A percentile compares a stretch with the other conserved stretches of the same genome.
Conservation (phyloP, 2,888 invertebrate genomes). For the Lithophane socia region DNA sequence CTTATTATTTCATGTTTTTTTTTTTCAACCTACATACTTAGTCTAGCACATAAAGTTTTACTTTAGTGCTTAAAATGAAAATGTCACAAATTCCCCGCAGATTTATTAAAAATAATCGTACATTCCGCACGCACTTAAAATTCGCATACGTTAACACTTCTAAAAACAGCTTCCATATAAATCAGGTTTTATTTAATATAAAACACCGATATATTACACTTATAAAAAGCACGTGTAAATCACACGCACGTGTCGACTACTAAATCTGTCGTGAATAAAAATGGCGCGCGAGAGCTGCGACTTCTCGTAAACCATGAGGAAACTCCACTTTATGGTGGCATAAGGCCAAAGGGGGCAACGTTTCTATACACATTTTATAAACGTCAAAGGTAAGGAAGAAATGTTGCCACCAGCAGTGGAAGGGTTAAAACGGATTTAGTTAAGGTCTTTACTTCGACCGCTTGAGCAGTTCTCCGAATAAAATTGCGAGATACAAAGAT, state of each 20-base stretch:
- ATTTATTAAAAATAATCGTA: constrained; percentile 16
- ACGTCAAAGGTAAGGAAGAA: constrained; percentile 77
- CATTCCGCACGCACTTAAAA: constrained; percentile 58
- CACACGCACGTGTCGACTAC: constrained; percentile 75
- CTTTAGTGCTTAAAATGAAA: too few species aligned
- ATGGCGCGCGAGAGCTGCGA: constrained; percentile 71
- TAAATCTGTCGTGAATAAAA: constrained; percentile 80
- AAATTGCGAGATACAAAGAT: not conserved
- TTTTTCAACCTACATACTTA: too few species aligned
- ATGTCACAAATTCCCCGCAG: too few species aligned
- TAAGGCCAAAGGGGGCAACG: constrained; percentile 68
- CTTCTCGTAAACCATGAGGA: constrained; percentile 82
- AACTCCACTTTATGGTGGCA: constrained; percentile 84
- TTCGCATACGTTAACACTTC: constrained; percentile 58
- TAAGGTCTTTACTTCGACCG: not conserved
- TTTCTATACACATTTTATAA: constrained; percentile 80
- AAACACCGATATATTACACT: constrained; percentile 68
- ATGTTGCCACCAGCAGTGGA: constrained; percentile 49
- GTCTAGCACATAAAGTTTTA: too few species aligned
- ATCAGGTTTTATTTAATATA: constrained; percentile 68
- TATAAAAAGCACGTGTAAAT: constrained; percentile 72
- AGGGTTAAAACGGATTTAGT: constrained; percentile 51
- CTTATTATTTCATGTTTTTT: too few species aligned
- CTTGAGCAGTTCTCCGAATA: not conserved
- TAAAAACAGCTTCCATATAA: constrained; percentile 48